Evolutionary conservation across 2,888 invertebrate genomes (phyloP).

Genomic region (Rhorus exstirpatorius): DNA sequence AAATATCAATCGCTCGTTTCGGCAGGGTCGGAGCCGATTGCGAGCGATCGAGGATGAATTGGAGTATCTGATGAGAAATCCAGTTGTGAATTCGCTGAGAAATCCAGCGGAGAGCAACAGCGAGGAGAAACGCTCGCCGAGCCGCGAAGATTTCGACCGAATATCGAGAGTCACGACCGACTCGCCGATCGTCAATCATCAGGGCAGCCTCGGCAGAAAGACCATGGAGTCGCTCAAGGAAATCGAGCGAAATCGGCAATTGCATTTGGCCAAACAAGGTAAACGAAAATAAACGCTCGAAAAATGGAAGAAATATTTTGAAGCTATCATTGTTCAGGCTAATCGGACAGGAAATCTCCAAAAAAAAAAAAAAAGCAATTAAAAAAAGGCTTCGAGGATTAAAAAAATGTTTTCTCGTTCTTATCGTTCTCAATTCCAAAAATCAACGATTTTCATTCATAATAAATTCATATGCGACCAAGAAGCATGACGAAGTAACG

Average conservation of each 20-base stretch:
- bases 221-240: constrained; percentile 95
- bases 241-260: constrained; percentile 94
- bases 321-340: too few species aligned
- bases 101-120: constrained; percentile 77
- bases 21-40: constrained; percentile 89
- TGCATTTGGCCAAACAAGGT: constrained; percentile 97
- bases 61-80: constrained; percentile 84
- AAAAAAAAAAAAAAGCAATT: too few species aligned
- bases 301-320: too few species aligned
- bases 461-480: too few species aligned
- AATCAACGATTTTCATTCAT: too few species aligned
- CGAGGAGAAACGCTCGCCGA: constrained; percentile 88
- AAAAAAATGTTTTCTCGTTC: too few species aligned
- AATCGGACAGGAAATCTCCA: too few species aligned
- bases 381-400: too few species aligned
- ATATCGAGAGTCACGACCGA: constrained; percentile 95
- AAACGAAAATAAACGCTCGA: constrained; percentile 62
- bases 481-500: too few species aligned
- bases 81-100: constrained; percentile 78
- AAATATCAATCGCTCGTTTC: not conserved
- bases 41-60: constrained; percentile 90
- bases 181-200: constrained; percentile 90
- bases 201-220: constrained; percentile 91
- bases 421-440: too few species aligned
- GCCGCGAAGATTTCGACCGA: constrained; percentile 95